Base-by-base conservation (phyloP, 2,888 invertebrate species). In the Caenorhabditis imperialis region DNA sequence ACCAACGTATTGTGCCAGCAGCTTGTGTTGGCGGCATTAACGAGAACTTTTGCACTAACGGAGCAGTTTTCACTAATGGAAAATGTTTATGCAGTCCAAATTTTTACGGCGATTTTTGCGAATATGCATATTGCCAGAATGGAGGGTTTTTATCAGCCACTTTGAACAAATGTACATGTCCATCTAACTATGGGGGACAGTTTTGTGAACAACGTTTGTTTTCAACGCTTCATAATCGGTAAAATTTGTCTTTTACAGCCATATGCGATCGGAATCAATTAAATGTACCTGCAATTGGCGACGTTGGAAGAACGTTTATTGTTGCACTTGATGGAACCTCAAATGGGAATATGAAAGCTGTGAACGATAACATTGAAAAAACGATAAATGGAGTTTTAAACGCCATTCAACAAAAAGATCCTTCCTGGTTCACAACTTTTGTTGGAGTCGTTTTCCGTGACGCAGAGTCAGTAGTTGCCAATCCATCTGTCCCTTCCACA, bases 1-100 rank as follows among this genome's bases (percentile, higher is more conserved):
- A 75, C 60, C 84, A 84, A 57, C 40, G 84, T 18, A 71, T 84
- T n/a, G 37, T 76, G 1, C 81, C 83, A 6, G 79, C 78, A 6
- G 62, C 71, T 20, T 81, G 81, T 44, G 54, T 65, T 27, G 74
- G 72, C 16, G 78, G 74, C 1, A 55, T 72, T 3, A 55, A 48
- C 33, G 57, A 67, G 16, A 47, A 75, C 12, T 79, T 67, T 2
- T 84, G 84, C 48, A 78, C 82, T 8, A 84, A 84, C 38, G 84
- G 84, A 18, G 84, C 78, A 12, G 75, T 78, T 1, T 78, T 37
- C 47, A 47, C 65, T 48, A 57, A 70, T 18, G 77, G 78, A 30
- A 44, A 48, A 25, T 83, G 83, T 37, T 40, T 82, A 14, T 83
- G 83, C 38, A 58, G 78, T 1, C 73, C 83, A 7, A 63, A 73